A percentile compares a stretch with the other conserved stretches of the same genome.
phyloP scores from a whole-genome alignment of 1,140 invertebrate genomes.

The Caenorhabditis inopinata region DNA sequence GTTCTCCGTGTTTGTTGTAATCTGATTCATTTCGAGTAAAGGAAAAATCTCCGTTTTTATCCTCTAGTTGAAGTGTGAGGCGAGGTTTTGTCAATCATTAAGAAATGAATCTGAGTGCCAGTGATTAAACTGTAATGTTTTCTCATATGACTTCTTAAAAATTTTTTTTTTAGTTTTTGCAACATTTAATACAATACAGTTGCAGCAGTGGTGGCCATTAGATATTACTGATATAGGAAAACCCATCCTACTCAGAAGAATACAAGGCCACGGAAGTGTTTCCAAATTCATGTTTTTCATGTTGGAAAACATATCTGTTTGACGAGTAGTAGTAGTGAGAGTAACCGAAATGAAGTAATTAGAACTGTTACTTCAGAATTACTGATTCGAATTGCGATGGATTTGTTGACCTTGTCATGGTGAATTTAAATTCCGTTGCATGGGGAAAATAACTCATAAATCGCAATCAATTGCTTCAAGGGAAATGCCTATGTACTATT shows the following conservation, averaged over 20 bases:
- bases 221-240: background rate
- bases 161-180: background rate
- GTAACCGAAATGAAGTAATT: background rate
- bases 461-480: background rate
- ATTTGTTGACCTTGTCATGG: conserved; percentile 14
- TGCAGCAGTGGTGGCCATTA: background rate
- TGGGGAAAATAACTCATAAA: background rate
- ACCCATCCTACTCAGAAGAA: background rate
- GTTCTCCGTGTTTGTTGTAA: background rate
- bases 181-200: background rate
- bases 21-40: conserved; percentile 19
- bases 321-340: background rate
- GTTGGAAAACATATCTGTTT: background rate
- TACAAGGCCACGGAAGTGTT: conserved; percentile 17
- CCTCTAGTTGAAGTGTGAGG: background rate
- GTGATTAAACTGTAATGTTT: background rate
- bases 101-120: background rate
- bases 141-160: background rate
- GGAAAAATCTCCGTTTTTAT: background rate
- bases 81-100: background rate
- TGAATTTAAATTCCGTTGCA: background rate
- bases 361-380: background rate
- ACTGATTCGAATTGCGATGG: background rate
- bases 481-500: no score
- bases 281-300: conserved; percentile 26